A percentile compares a stretch with the other conserved stretches of the same genome.
phyloP scores from a whole-genome alignment of 2,888 invertebrate genomes.

The Cephus sareptanus region DNA sequence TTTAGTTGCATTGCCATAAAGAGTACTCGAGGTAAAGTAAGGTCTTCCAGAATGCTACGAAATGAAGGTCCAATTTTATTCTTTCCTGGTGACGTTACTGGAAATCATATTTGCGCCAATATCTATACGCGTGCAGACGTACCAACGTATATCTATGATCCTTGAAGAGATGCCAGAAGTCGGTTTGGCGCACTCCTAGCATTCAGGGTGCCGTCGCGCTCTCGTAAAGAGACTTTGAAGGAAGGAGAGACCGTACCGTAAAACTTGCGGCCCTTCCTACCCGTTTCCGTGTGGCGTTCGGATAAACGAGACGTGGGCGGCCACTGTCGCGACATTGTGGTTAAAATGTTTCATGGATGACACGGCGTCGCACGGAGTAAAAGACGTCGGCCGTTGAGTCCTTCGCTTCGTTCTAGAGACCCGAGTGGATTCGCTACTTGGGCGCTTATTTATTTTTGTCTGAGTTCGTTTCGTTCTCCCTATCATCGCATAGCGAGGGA shows the following conservation, averaged over 20 bases:
- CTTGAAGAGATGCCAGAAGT: not conserved
- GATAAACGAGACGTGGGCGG: conserved; percentile 32
- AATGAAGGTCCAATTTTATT: conserved; percentile 49
- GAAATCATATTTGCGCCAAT: conserved; percentile 56
- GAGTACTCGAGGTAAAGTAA: not conserved
- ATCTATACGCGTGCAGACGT: conserved; percentile 24
- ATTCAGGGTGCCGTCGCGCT: not conserved
- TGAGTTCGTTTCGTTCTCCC: conserved; percentile 29
- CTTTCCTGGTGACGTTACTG: conserved; percentile 40
- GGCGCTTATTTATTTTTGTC: conserved; percentile 49
- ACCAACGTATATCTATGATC: not conserved
- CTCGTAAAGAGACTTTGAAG: conserved; percentile 34
- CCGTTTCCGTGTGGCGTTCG: conserved; percentile 29
- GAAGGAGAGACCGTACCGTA: conserved; percentile 26
- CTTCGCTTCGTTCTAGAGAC: conserved; percentile 47
- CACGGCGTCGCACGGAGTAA: conserved; percentile 13
- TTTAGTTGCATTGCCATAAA: not conserved
- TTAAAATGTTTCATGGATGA: conserved; percentile 39
- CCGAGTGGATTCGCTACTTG: conserved; percentile 51
- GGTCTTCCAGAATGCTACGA: not conserved
- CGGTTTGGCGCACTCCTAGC: not conserved
- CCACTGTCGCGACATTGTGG: conserved; percentile 35
- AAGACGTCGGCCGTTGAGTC: conserved; percentile 8
- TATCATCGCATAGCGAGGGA: conserved; percentile 17
- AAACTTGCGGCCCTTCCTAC: conserved; percentile 28